Conservation (phyloP, 2,888 invertebrate species). For the Dendrolimus houi region DNA sequence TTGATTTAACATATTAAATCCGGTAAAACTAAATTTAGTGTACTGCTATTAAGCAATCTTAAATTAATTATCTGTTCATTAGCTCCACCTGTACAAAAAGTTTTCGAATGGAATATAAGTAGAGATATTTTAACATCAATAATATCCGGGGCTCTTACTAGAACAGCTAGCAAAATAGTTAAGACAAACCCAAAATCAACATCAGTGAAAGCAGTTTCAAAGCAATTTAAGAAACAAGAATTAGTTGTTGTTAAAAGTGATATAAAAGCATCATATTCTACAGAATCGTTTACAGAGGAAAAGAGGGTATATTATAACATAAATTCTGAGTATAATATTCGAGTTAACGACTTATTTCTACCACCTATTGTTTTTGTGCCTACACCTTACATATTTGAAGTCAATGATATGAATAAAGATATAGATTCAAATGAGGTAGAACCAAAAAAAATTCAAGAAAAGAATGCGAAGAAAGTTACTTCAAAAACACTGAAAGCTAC, state of each 20-base stretch:
- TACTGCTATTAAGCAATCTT: no score
- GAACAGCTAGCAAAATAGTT: conserved; percentile 23
- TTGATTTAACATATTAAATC: no score
- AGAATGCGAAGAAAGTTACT: conserved; percentile 24
- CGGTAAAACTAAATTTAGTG: no score
- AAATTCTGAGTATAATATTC: conserved; percentile 28
- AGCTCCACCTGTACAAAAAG: conserved; percentile 12
- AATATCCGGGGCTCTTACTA: conserved; percentile 10
- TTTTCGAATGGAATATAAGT: conserved; percentile 46
- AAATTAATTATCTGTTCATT: no score
- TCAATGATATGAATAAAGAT: conserved; percentile 39
- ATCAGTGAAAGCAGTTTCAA: conserved; percentile 21
- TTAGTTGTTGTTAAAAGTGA: conserved; percentile 2
- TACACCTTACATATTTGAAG: conserved; percentile 39
- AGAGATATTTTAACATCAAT: conserved; percentile 16
- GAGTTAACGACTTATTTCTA: conserved; percentile 27
- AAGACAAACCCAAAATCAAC: conserved; percentile 26
- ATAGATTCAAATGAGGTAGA: conserved; percentile 32
- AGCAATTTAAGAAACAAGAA: conserved; percentile 22
- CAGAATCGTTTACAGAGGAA: conserved; percentile 17
- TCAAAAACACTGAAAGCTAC: conserved; percentile 31
- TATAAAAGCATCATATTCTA: conserved; percentile 2
- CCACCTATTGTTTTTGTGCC: conserved; percentile 11
- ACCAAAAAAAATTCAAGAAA: conserved; percentile 30
- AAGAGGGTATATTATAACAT: conserved; percentile 25